Evolutionary conservation across 2,888 invertebrate species (phyloP).

Genomic region (Cephus runcator): DNA sequence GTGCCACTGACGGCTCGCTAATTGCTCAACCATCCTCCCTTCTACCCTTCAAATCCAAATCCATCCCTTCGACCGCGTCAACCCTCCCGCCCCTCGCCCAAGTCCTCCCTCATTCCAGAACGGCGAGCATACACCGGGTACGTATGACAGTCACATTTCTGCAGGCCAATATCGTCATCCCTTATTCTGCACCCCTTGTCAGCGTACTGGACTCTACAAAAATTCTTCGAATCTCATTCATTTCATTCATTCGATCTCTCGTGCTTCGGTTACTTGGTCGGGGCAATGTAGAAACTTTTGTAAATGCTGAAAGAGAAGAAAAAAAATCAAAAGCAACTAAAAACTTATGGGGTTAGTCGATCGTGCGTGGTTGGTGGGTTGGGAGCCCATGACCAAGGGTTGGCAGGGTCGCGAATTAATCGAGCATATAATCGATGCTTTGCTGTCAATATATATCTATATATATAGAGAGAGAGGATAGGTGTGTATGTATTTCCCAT

Average conservation of each 20-base stretch:
- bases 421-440: conserved; percentile 65
- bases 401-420: conserved; percentile 58
- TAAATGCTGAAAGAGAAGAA: too few species aligned
- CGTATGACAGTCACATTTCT: conserved; percentile 39
- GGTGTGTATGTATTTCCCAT: conserved; percentile 15
- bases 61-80: conserved; percentile 48
- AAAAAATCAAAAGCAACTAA: too few species aligned
- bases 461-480: neutral
- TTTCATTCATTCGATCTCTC: too few species aligned
- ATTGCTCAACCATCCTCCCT: conserved; percentile 58
- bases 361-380: too few species aligned
- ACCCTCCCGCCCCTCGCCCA: neutral
- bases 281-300: too few species aligned
- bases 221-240: too few species aligned
- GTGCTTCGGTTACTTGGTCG: too few species aligned
- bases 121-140: conserved; percentile 33
- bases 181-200: neutral
- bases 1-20: conserved; percentile 66
- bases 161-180: conserved; percentile 31
- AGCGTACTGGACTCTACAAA: too few species aligned
- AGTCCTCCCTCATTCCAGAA: conserved; percentile 21
- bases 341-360: too few species aligned
- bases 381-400: conserved; percentile 15
- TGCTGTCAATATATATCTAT: conserved; percentile 46
- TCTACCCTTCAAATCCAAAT: conserved; percentile 61